Conservation (phyloP, 2,888 invertebrate genomes). For the Lasioglossum villosulum region DNA sequence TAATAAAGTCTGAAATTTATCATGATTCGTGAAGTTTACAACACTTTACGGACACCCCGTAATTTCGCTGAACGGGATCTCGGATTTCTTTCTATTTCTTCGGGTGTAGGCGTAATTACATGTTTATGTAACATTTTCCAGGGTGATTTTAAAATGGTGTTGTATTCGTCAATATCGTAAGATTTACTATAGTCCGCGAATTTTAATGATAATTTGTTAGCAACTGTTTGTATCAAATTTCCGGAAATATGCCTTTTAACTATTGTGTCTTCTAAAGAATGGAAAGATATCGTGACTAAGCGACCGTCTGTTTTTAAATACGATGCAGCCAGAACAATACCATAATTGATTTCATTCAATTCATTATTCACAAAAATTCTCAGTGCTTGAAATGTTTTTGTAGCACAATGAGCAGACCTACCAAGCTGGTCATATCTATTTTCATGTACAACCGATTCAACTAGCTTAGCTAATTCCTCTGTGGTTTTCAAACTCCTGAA, state of each 20-base stretch:
- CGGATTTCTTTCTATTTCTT: conserved; percentile 92
- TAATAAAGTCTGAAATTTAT: conserved; percentile 8
- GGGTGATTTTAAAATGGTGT: conserved; percentile 87
- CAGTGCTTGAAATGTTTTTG: conserved; percentile 96
- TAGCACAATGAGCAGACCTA: conserved; percentile 92
- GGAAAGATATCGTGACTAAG: conserved; percentile 94
- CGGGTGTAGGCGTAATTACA: conserved; percentile 90
- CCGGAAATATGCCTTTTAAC: conserved; percentile 95
- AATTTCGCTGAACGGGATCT: conserved; percentile 95
- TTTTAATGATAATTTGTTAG: conserved; percentile 90
- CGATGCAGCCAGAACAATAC: conserved; percentile 90
- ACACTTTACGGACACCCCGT: conserved; percentile 92
- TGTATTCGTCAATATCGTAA: conserved; percentile 87
- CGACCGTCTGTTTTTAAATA: conserved; percentile 92
- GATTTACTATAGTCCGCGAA: conserved; percentile 88
- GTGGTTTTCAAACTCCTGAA: conserved; percentile 93
- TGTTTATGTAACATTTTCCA: conserved; percentile 94
- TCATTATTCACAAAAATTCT: conserved; percentile 98
- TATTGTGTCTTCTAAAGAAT: conserved; percentile 97
- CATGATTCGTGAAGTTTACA: not conserved
- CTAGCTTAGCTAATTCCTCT: conserved; percentile 91
- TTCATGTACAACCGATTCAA: conserved; percentile 87
- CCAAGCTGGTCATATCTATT: conserved; percentile 90
- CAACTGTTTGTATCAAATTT: conserved; percentile 89
- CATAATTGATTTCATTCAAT: conserved; percentile 97